A percentile compares a stretch with the other conserved stretches of the same genome.
Evolutionary conservation across 2,888 invertebrate genomes (phyloP).

Genomic region (Patella ulyssiponensis): DNA sequence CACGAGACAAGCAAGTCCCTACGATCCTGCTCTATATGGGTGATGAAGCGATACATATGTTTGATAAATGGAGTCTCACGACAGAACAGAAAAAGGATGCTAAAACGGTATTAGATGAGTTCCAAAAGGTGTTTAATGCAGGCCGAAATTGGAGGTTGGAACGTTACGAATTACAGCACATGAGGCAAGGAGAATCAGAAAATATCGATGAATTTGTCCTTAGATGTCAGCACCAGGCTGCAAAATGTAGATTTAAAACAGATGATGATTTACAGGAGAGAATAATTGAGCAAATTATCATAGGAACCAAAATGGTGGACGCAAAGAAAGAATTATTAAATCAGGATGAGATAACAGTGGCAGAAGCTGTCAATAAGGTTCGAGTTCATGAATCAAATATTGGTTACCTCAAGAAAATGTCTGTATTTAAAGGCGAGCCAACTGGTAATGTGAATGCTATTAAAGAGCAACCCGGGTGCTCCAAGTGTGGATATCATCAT

Average conservation of each 20-base stretch:
- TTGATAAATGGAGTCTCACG: slow-evolving; percentile 3
- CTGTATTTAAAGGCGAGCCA: background rate
- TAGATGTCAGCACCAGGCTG: slow-evolving; percentile 1
- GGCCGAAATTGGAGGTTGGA: slow-evolving; percentile 6
- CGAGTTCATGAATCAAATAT: slow-evolving; percentile 6
- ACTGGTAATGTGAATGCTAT: background rate
- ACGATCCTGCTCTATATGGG: background rate
- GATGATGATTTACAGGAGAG: background rate
- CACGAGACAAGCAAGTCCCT: background rate
- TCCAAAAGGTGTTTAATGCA: background rate
- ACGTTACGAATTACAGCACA: background rate
- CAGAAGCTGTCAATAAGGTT: background rate
- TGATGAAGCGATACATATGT: background rate
- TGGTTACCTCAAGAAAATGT: background rate
- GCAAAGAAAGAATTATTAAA: background rate
- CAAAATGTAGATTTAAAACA: background rate
- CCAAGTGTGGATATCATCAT: background rate
- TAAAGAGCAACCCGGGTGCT: background rate
- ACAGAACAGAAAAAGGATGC: background rate
- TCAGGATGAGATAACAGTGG: background rate
- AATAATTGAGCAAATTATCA: slow-evolving; percentile 1
- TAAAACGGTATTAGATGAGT: background rate
- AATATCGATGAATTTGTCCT: background rate
- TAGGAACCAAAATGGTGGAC: background rate
- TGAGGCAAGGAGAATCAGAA: slow-evolving; percentile 1